These are phyloP conservation scores for Sphyrna mokarran DNA, from an alignment of 2,113 vertebrate species.

Conservation along the genomic window DNA sequence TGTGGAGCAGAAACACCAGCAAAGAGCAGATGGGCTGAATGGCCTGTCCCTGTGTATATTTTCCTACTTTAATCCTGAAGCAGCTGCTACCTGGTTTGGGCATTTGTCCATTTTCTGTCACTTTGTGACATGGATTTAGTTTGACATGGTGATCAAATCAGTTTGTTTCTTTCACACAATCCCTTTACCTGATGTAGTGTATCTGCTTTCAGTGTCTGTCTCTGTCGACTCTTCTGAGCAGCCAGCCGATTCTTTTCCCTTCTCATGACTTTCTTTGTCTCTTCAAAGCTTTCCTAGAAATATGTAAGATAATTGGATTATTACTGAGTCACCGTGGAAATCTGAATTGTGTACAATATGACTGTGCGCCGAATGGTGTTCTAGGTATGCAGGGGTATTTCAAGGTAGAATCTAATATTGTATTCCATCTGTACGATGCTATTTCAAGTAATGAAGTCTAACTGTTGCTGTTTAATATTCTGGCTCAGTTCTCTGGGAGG, in stretches of 20 bases:
- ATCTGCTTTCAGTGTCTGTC: slow-evolving; percentile 93
- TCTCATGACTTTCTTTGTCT: slow-evolving; percentile 84
- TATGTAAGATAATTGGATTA: not conserved
- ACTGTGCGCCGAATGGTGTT: not conserved
- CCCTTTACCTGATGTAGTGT: slow-evolving; percentile 86
- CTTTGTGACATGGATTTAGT: not conserved
- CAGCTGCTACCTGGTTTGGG: not conserved
- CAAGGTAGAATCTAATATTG: not conserved
- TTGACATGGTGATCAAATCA: no score
- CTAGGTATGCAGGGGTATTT: not conserved
- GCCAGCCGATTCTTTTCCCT: slow-evolving; percentile 94
- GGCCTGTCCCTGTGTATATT: not conserved
- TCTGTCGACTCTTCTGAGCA: slow-evolving; percentile 92
- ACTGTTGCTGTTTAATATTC: not conserved
- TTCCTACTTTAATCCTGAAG: not conserved
- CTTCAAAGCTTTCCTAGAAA: slow-evolving; percentile 78
- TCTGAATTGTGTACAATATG: not conserved
- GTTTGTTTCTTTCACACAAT: not conserved
- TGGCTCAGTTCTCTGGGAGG: not conserved
- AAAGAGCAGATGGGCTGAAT: not conserved
- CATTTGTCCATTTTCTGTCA: not conserved
- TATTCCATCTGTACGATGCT: not conserved
- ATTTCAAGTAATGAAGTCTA: not conserved
- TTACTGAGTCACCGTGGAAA: not conserved
- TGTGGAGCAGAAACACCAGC: not conserved